These are phyloP conservation scores for Zele albiditarsus DNA, from an alignment of 2,888 invertebrate genomes.

Conservation along the genomic window DNA sequence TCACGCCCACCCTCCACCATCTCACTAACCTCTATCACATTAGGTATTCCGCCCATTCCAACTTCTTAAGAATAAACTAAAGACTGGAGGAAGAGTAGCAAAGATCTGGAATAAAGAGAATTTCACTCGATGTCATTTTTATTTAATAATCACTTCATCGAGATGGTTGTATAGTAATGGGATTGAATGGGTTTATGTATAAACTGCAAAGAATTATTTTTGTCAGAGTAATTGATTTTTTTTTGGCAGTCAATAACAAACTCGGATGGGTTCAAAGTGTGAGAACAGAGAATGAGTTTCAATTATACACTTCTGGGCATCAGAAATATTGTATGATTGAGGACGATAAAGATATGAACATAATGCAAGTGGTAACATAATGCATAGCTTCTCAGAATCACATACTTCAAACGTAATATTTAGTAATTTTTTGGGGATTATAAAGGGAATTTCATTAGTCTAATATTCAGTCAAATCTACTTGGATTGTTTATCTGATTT, in stretches of 20 bases:
- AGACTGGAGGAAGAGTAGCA: slow-evolving; percentile 3
- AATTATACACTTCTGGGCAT: too few species aligned
- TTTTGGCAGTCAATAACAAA: slow-evolving; percentile 47
- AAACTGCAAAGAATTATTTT: slow-evolving; percentile 53
- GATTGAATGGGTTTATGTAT: slow-evolving; percentile 17
- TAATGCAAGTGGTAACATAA: too few species aligned
- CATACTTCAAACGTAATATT: too few species aligned
- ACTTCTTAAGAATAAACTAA: slow-evolving; percentile 28
- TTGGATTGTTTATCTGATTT: too few species aligned
- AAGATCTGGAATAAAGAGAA: slow-evolving; percentile 2
- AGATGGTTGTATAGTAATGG: not conserved
- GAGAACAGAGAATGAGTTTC: too few species aligned
- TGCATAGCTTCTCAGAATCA: too few species aligned
- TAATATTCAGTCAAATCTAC: too few species aligned
- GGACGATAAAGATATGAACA: too few species aligned
- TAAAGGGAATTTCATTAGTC: too few species aligned
- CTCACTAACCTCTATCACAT: slow-evolving; percentile 32
- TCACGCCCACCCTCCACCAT: slow-evolving; percentile 34
- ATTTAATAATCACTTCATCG: slow-evolving; percentile 43
- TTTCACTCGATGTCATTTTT: slow-evolving; percentile 49
- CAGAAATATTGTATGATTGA: too few species aligned
- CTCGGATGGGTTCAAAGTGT: too few species aligned
- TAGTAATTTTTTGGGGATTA: too few species aligned
- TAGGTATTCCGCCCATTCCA: slow-evolving; percentile 28
- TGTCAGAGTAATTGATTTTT: slow-evolving; percentile 61